phyloP scores from a whole-genome alignment of 2,888 invertebrate genomes.

The Syrista parreyssii region DNA sequence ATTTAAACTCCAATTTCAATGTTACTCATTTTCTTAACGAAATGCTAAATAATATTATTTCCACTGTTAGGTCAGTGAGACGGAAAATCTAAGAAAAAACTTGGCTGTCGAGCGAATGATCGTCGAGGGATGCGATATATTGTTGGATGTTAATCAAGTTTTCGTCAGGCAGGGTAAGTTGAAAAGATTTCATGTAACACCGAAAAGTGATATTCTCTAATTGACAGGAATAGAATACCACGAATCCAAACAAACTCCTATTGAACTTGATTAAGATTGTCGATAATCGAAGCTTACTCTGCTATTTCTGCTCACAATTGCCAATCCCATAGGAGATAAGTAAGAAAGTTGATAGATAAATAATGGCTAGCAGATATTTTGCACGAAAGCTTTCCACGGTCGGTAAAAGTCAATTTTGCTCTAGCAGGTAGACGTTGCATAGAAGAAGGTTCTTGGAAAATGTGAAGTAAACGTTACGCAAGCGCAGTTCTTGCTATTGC shows the following conservation, averaged over 20 bases:
- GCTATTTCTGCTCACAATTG: not conserved
- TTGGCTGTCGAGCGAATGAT: conserved; percentile 93
- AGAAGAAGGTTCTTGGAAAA: not conserved
- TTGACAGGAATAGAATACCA: not conserved
- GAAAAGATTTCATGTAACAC: not conserved
- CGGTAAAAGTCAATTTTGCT: conserved; percentile 28
- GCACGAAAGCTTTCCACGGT: not conserved
- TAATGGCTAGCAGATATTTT: not conserved
- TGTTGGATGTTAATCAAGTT: conserved; percentile 92
- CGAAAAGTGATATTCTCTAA: not conserved
- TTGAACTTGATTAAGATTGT: not conserved
- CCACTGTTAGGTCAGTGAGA: conserved; percentile 81
- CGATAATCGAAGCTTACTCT: not conserved
- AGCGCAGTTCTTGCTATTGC: not conserved
- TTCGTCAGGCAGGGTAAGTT: conserved; percentile 87
- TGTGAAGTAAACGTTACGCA: not conserved
- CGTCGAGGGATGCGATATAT: conserved; percentile 91
- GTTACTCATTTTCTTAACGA: not conserved
- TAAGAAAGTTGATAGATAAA: not conserved
- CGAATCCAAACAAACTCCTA: not conserved
- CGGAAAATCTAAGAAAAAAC: conserved; percentile 91
- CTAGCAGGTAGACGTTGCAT: not conserved
- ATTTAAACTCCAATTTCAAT: not conserved
- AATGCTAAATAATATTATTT: conserved; percentile 11
- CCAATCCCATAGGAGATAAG: not conserved